Percentiles rank a stretch among this genome's conserved stretches.
Conservation (phyloP, 2,113 vertebrate genomes). For the Bolborhynchus lineola region DNA sequence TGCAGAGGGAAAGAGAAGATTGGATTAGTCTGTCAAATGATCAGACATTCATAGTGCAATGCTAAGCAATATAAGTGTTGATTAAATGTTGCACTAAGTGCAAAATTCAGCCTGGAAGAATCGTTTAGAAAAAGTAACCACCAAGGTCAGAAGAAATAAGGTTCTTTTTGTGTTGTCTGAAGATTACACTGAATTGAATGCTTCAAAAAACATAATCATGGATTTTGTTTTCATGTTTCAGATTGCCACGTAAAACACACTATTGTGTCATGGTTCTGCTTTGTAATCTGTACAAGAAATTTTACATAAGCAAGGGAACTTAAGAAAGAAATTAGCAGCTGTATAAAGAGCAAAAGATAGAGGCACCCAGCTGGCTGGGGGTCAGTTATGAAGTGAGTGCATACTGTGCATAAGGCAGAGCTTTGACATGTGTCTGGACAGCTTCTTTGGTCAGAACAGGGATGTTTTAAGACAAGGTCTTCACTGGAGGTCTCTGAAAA, state of each 20-base stretch:
- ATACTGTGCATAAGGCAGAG: background rate
- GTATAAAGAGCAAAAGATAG: background rate
- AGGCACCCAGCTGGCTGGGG: background rate
- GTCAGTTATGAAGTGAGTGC: background rate
- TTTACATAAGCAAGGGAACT: background rate
- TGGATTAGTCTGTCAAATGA: background rate
- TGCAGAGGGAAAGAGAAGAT: background rate
- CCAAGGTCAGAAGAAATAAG: background rate
- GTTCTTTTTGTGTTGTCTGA: background rate
- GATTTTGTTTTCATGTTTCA: background rate
- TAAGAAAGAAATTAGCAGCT: background rate
- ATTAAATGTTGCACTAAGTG: background rate
- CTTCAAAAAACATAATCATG: background rate
- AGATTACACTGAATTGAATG: background rate
- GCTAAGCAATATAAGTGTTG: background rate
- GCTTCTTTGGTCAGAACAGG: background rate
- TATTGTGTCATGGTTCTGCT: background rate
- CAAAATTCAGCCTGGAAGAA: conserved; percentile 4
- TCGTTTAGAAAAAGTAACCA: background rate
- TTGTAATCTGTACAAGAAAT: background rate
- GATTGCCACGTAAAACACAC: background rate
- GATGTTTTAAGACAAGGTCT: background rate
- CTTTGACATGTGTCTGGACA: background rate
- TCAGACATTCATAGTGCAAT: background rate
- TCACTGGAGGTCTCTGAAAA: background rate